Conservation (phyloP, 2,797 vertebrate genomes). For the Hyperoplus lanceolatus region DNA sequence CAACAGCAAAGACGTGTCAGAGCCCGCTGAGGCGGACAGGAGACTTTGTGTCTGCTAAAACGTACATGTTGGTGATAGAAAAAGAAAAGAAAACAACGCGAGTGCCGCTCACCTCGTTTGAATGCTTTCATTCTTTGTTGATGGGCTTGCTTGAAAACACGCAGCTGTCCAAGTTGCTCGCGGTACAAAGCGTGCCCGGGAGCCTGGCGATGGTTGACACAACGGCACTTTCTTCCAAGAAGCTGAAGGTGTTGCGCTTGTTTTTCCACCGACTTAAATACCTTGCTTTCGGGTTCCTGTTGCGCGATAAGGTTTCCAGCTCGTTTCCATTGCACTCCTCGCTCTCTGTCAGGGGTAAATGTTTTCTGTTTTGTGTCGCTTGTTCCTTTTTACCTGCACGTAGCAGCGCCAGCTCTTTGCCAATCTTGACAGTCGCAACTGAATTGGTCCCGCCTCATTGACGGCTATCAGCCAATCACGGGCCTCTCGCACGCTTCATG, state of each 20-base stretch:
- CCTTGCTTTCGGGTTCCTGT: not conserved
- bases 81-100: constrained; percentile 12
- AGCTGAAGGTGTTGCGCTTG: constrained; percentile 57
- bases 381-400: constrained; percentile 84
- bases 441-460: constrained; percentile 73
- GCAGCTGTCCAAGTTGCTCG: constrained; percentile 83
- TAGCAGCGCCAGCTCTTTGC: constrained; percentile 77
- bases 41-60: constrained; percentile 11
- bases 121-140: constrained; percentile 88
- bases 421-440: constrained; percentile 85
- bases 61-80: not conserved
- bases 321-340: constrained; percentile 61
- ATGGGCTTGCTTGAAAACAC: constrained; percentile 71
- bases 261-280: constrained; percentile 24
- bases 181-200: constrained; percentile 79
- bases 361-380: constrained; percentile 67
- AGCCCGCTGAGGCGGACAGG: constrained; percentile 1
- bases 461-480: constrained; percentile 68
- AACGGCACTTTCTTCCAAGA: constrained; percentile 74
- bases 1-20: constrained; percentile 48
- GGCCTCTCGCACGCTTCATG: constrained; percentile 8
- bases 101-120: constrained; percentile 84
- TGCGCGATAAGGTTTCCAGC: constrained; percentile 12
- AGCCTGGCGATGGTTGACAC: constrained; percentile 77
- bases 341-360: constrained; percentile 45